Percentiles rank a stretch among this genome's conserved stretches.
phyloP scores from a whole-genome alignment of 1,140 invertebrate species.

The Augochlora pura region DNA sequence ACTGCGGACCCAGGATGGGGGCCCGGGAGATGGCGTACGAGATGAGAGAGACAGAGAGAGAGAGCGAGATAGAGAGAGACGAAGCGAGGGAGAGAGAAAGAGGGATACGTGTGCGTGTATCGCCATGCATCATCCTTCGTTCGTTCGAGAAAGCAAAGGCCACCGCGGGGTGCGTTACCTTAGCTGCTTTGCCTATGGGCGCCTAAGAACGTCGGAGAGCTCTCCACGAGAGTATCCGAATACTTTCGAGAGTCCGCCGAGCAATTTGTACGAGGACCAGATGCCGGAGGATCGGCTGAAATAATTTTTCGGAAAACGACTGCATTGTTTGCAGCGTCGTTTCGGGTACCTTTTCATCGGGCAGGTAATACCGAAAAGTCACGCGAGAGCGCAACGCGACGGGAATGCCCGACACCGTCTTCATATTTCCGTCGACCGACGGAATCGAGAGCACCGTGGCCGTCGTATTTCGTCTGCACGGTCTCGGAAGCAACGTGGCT shows the following conservation, averaged over 20 bases:
- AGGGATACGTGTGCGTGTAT: constrained; percentile 74
- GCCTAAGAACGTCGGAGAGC: constrained; percentile 39
- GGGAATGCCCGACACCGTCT: background rate
- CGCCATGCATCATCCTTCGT: constrained; percentile 80
- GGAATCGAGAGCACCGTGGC: background rate
- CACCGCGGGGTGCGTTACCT: constrained; percentile 78
- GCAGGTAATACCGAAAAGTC: background rate
- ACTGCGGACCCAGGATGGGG: constrained; percentile 22
- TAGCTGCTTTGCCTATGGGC: constrained; percentile 67
- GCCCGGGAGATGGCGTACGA: constrained; percentile 51
- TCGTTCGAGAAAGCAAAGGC: constrained; percentile 76
- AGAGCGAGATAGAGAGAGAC: constrained; percentile 46
- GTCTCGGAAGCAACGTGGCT: background rate
- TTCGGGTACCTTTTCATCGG: background rate
- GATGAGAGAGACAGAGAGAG: constrained; percentile 55
- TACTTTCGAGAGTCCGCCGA: background rate
- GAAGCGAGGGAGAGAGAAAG: constrained; percentile 23
- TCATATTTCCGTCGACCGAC: background rate
- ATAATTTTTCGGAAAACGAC: no score
- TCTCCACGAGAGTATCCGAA: background rate
- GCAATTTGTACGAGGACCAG: background rate
- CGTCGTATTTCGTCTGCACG: background rate
- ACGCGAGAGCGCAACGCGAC: background rate
- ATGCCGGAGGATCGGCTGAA: no score
- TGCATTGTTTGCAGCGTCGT: no score